Percentiles rank a stretch among this genome's conserved stretches.
Evolutionary conservation across 2,888 invertebrate genomes (phyloP).

Genomic region (Acholoe squamosa): DNA sequence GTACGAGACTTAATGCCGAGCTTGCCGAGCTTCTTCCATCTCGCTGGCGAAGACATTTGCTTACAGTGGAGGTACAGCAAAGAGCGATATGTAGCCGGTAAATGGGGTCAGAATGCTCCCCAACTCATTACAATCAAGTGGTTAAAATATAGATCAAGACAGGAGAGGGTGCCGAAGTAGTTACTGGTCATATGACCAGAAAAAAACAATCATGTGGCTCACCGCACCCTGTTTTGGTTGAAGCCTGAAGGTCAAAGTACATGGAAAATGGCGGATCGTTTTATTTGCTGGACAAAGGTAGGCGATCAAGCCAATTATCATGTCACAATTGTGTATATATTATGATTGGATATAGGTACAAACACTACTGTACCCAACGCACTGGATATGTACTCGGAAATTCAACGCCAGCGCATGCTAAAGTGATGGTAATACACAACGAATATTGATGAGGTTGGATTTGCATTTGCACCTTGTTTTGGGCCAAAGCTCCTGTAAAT

Average conservation of each 20-base stretch:
- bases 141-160: constrained; percentile 11
- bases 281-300: constrained; percentile 77
- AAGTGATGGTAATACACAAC: constrained; percentile 55
- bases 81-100: constrained; percentile 61
- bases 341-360: constrained; percentile 24
- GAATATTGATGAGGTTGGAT: constrained; percentile 63
- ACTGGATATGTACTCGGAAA: constrained; percentile 40
- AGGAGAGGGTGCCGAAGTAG: constrained; percentile 36
- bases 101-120: constrained; percentile 25
- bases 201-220: constrained; percentile 62
- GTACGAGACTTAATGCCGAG: constrained; percentile 55
- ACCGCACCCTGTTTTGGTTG: constrained; percentile 70
- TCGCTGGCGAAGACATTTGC: constrained; percentile 59
- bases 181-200: constrained; percentile 56
- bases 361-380: not conserved
- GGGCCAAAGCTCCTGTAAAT: constrained; percentile 45
- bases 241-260: constrained; percentile 81
- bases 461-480: constrained; percentile 57
- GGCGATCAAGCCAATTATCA: constrained; percentile 51
- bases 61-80: constrained; percentile 57
- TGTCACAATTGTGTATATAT: constrained; percentile 29
- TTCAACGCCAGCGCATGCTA: constrained; percentile 29
- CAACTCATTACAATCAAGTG: constrained; percentile 2
- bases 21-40: constrained; percentile 45
- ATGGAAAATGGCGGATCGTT: constrained; percentile 79